Base-by-base conservation (phyloP, 2,113 vertebrate species). In the Pungitius pungitius region DNA sequence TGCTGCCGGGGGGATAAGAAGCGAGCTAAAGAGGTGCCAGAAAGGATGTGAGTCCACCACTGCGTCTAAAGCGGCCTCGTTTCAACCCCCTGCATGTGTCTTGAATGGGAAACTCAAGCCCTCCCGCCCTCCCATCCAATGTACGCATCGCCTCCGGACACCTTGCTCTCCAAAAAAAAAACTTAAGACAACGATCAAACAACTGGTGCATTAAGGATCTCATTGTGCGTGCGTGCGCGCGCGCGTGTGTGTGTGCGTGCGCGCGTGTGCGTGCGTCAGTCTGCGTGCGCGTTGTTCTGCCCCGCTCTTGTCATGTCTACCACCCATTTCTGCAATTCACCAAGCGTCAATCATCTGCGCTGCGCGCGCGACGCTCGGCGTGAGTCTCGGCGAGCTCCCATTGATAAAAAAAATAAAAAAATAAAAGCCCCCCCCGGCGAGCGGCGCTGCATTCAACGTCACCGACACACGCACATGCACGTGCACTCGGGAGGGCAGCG, bases 381-480 rank as follows among this genome's bases (percentile, higher is more conserved):
- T 54, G 85, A 76, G 85, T 85, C 74, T 86, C 78, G 64, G 75
- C 64, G 80, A 88, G 88, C 84, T 93, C 89, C 90, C 93, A 93
- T 94, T 94, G 90, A 94, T 85, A 92, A 91, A 93, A 45, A 93
- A 91, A 93, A 35, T 35, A 35, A 35, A 35, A 6, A 35, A 35
- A 35, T 35, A 7, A 92, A 90, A 52, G 67, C 67, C 65, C 40
- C 55, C 70, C 77, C 57, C 69, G 39, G 43, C 60, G 47, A 45
- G 14, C 72, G 68, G 47, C 40, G 78, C 82, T 88, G 84, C 88
- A 86, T 86, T 85, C 64, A 84, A 84, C 89, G 84, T 86, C 85
- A 91, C 78, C 67, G 45, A 77, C 60, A 80, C 74, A 81, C 65
- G 78, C 60, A 80, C 74, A 81, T 68, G 75, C 80, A 80, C 30